Percentiles rank a stretch among this genome's conserved stretches.
Conservation (phyloP, 1,140 invertebrate species). For the Drosophila melanogaster region DNA sequence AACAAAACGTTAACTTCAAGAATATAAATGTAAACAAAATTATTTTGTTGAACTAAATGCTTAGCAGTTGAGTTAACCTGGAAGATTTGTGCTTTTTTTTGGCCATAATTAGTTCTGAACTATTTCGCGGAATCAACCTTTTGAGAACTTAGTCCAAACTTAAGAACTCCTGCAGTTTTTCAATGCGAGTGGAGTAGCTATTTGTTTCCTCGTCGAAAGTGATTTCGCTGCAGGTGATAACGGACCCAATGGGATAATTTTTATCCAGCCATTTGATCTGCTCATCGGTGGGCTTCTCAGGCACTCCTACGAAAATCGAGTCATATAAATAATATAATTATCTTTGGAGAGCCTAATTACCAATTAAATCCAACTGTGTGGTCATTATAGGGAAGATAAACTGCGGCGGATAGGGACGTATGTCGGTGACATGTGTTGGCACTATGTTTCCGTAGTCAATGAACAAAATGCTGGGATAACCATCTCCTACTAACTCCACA, state of each 20-base stretch:
- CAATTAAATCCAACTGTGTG: conserved; percentile 58
- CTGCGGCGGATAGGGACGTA: conserved; percentile 67
- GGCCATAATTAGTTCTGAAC: background rate
- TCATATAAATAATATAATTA: background rate
- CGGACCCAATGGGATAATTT: conserved; percentile 33
- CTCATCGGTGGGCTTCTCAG: conserved; percentile 9
- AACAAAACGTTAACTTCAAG: no score
- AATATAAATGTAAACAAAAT: no score
- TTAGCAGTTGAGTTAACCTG: no score
- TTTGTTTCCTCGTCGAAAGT: conserved; percentile 26
- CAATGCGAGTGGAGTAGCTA: conserved; percentile 45
- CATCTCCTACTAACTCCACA: conserved; percentile 77
- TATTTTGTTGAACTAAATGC: no score
- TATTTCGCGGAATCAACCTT: background rate
- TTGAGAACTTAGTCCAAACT: background rate
- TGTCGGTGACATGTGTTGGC: conserved; percentile 52
- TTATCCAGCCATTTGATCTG: conserved; percentile 43
- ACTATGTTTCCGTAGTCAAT: conserved; percentile 76
- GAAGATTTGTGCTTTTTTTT: background rate
- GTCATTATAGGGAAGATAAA: conserved; percentile 70
- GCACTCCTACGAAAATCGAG: conserved; percentile 9
- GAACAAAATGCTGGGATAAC: conserved; percentile 76
- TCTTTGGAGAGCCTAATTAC: background rate
- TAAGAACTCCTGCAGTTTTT: conserved; percentile 1
- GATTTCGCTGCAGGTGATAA: conserved; percentile 51